Evolutionary conservation across 2,113 vertebrate species (phyloP), one percentile per base, ranked within the genome.

Genomic region (Epinephelus moara): DNA sequence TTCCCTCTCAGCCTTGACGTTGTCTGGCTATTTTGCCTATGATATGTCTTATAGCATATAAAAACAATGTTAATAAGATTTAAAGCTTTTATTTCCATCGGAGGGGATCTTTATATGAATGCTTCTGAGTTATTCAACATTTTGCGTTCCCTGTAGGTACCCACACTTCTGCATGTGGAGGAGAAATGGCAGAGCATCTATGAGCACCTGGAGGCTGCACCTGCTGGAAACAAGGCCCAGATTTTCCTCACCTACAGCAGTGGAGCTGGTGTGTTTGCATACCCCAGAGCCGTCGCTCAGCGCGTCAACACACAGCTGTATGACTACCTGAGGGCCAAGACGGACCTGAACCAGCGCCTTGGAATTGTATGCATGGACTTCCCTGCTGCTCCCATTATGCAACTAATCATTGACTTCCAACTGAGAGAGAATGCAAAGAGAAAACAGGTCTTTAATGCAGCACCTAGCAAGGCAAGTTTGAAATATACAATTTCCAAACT

Each of bases 351-450:
- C 1, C 76, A 93, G 70, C 91, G 94, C 74, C 94, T 95, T 70
- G 96, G 96, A 0, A 96, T 97, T 77, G 81, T 97, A 37, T 94
- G 95, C 86, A 94, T 96, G 94, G 96, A 97, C 90, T 97, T 97
- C 80, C 96, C 96, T 0, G 95, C 93, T 9, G 61, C 96, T 10
- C 94, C 92, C 13, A 87, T 96, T 2, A 88, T 96, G 70, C 92
- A 56, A 81, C 92, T 90, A 27, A 96, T 97, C 60, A 93, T 94
- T 81, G 92, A 95, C n/a, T 97, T 96, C 87, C 92, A 97, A 90
- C 12, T 95, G 4, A 88, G 19, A 80, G 61, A 80, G 30, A 23
- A 45, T 11, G 37, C 0, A 49, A 70, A 70, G 33, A 78, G 12
- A 21, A 50, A 9, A 4, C 13, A 27, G 4, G 1, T 23, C 15